Base-by-base conservation (phyloP, 2,888 invertebrate species). In the Stenichneumon culpator region DNA sequence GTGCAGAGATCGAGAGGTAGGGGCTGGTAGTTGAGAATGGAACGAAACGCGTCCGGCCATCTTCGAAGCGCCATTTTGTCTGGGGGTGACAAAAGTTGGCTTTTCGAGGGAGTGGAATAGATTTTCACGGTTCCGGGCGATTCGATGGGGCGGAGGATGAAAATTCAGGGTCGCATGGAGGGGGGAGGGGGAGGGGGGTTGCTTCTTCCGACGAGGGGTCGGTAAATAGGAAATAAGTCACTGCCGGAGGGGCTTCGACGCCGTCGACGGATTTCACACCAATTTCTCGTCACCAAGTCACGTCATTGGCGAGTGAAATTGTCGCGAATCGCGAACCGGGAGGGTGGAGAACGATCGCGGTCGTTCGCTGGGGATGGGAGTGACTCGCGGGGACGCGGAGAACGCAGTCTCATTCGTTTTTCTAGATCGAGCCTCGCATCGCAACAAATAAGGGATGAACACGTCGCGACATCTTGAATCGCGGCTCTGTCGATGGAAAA, bases 221-320 rank as follows among this genome's bases (percentile, higher is more conserved):
- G 80, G 84, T 92, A 93, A 93, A 93, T 93, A 92, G 93, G 93
- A 94, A 94, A 93, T 93, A 93, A 94, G 93, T 92, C 89, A 90
- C 88, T 89, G 93, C 93, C 93, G 91, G 91, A 92, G 92, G 92
- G 93, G 91, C 54, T 85, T 84, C 73, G 90, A 89, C 92, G 90
- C 65, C 82, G 91, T 89, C 91, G 90, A 87, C 91, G 92, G 90
- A 93, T 94, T 93, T 93, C 90, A 91, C 92, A 92, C 91, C 93
- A 94, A 94, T 93, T 93, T 93, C 90, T 92, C 91, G 90, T 89
- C 90, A 87, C 87, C 91, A 89, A 69, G 79, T 84, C 89, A 86
- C 89, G 91, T 91, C 92, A 93, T 93, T 93, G 93, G 93, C 89
- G 92, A 90, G 79, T 57, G 90, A 93, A 92, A 93, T 94, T 93